Evolutionary conservation across 1,140 invertebrate genomes (phyloP), one percentile per base, ranked within the genome.

Genomic region (Aphelinus certus): DNA sequence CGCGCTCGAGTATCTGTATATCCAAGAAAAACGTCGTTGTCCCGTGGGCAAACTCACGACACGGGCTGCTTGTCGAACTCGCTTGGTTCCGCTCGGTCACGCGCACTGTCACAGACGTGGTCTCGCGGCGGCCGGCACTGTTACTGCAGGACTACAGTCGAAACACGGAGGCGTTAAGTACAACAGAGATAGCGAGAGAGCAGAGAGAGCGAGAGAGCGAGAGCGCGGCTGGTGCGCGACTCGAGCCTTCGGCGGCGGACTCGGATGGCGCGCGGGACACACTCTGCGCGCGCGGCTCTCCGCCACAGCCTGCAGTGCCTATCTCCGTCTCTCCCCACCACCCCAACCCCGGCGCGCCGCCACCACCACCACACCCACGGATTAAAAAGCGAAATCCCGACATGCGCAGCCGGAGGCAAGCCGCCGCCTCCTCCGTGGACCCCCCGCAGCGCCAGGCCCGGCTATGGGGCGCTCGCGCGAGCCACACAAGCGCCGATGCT

Each of bases 341-440:
- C 76, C 71, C 69, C 80, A 71, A 78, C 77, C 75, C 75, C 64
- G 76, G 42, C 75, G 57, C 49, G 62, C 67, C 7, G n/a, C 46
- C 6, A 43, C 51, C 46, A 69, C 78, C 80, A 83, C 84, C 83
- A 86, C 85, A 86, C 83, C 86, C 84, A 81, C 79, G 82, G 82
- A 85, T 87, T 86, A 83, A 84, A 87, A 88, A 84, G 80, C 82
- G 71, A 83, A 86, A 84, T 83, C 77, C 73, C 71, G 76, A 68
- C 48, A 72, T 69, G 55, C 46, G 58, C 71, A 47, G n/a, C 58
- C 45, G 60, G 55, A 49, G 72, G 62, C 76, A 73, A 76, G 77
- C 82, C 80, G 78, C n/a, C 47, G 3, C 60, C 5, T 71, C 69
- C 58, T 26, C 26, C 26, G 26, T 71, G 69, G 69, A 71, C 60